A percentile compares a stretch with the other conserved stretches of the same genome.
phyloP scores from a whole-genome alignment of 2,888 invertebrate species.

The Ormyrus pomaceus region DNA sequence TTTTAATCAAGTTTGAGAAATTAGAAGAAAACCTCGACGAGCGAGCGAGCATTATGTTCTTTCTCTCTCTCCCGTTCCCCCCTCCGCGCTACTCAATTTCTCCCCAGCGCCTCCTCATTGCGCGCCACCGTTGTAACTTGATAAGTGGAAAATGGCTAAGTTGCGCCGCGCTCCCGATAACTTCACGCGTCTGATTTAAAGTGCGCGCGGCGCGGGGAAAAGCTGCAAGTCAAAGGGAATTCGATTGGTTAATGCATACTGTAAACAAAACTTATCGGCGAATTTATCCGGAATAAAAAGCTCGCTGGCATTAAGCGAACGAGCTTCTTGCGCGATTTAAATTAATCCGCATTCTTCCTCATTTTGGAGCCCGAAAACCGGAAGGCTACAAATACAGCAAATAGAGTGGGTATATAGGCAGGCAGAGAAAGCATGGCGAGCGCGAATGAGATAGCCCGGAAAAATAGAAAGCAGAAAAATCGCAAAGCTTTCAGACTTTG shows the following conservation, averaged over 20 bases:
- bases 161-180: constrained; percentile 63
- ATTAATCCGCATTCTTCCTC: background rate
- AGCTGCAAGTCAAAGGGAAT: background rate
- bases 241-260: background rate
- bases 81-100: constrained; percentile 14
- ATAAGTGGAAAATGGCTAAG: constrained; percentile 64
- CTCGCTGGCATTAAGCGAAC: background rate
- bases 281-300: too few species aligned
- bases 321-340: background rate
- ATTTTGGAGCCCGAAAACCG: background rate
- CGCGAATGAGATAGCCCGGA: background rate
- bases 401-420: background rate
- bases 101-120: constrained; percentile 25
- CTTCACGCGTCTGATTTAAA: constrained; percentile 59
- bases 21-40: constrained; percentile 66
- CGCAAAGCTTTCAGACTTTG: constrained; percentile 34
- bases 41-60: background rate
- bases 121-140: constrained; percentile 59
- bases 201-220: background rate
- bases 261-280: background rate
- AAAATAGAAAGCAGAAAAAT: constrained; percentile 25
- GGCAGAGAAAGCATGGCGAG: background rate
- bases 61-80: background rate
- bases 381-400: background rate
- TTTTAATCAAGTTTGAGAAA: constrained; percentile 72